Percentiles rank a stretch among this genome's conserved stretches.
Conservation (phyloP, 2,888 invertebrate genomes). For the Heliconius cydno region DNA sequence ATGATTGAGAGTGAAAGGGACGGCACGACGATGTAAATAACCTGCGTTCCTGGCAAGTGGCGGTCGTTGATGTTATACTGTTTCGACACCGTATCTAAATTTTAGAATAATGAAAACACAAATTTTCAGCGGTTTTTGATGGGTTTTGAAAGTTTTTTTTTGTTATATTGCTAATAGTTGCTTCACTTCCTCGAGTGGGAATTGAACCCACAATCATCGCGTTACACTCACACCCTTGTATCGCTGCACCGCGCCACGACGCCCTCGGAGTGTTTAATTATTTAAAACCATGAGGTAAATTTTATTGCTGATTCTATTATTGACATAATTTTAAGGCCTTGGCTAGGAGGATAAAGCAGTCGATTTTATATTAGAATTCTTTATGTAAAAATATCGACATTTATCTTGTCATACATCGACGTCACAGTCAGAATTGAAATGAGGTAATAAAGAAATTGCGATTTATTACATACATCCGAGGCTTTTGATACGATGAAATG, state of each 20-base stretch:
- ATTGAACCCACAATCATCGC: too few species aligned
- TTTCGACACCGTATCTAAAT: slow-evolving; percentile 35
- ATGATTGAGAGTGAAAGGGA: slow-evolving; percentile 54
- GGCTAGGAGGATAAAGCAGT: neutral
- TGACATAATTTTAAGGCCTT: too few species aligned
- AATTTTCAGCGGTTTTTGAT: slow-evolving; percentile 11
- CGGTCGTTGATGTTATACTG: slow-evolving; percentile 31
- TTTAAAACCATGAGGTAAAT: too few species aligned
- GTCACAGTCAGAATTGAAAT: slow-evolving; percentile 63
- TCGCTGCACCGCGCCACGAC: too few species aligned
- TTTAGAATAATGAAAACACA: slow-evolving; percentile 33
- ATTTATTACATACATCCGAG: slow-evolving; percentile 63
- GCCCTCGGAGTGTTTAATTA: too few species aligned
- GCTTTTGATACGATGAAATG: slow-evolving; percentile 61
- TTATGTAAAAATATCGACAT: slow-evolving; percentile 64
- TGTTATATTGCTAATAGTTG: neutral
- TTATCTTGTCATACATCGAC: slow-evolving; percentile 63
- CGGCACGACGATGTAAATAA: slow-evolving; percentile 44
- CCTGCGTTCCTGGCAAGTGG: slow-evolving; percentile 33
- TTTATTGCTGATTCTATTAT: too few species aligned
- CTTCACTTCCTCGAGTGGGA: too few species aligned
- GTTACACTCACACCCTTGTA: too few species aligned
- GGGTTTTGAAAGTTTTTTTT: neutral
- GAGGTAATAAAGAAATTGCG: slow-evolving; percentile 74
- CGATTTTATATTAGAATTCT: slow-evolving; percentile 52